Evolutionary conservation across 92 coral and sea anemone species (phyloP).

Genomic region (Phenganax marumi): DNA sequence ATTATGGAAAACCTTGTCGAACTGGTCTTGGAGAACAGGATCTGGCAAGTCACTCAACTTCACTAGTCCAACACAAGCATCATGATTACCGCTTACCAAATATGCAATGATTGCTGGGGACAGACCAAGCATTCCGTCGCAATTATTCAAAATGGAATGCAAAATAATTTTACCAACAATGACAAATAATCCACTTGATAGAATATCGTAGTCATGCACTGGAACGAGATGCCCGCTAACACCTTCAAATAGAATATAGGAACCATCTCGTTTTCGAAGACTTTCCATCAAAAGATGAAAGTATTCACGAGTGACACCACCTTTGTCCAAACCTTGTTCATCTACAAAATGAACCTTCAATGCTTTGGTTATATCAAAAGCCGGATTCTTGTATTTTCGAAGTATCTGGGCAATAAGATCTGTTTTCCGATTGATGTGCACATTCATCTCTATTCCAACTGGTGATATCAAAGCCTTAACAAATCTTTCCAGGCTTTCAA

Average conservation of each 20-base stretch:
- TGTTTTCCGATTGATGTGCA: slow-evolving; percentile 16
- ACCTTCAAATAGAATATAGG: slow-evolving; percentile 42
- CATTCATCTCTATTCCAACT: too few species aligned
- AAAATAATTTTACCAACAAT: slow-evolving; percentile 43
- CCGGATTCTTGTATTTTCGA: slow-evolving; percentile 48
- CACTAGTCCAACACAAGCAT: slow-evolving; percentile 34
- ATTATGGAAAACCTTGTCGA: too few species aligned
- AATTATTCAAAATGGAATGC: slow-evolving; percentile 41
- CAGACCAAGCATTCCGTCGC: slow-evolving; percentile 43
- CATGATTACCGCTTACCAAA: slow-evolving; percentile 30
- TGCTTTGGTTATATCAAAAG: slow-evolving; percentile 36
- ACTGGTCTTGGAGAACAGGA: slow-evolving; percentile 36
- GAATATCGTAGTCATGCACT: slow-evolving; percentile 39
- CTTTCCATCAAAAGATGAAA: slow-evolving; percentile 42
- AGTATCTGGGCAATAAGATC: slow-evolving; percentile 45
- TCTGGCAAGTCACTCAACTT: slow-evolving; percentile 41
- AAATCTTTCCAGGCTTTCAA: too few species aligned
- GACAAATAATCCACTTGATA: slow-evolving; percentile 39
- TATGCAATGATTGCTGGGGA: slow-evolving; percentile 44
- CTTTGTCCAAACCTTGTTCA: slow-evolving; percentile 49
- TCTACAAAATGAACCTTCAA: slow-evolving; percentile 36
- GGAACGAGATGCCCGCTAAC: slow-evolving; percentile 45
- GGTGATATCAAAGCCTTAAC: too few species aligned
- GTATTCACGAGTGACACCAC: slow-evolving; percentile 41
- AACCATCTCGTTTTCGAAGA: slow-evolving; percentile 11